Evolutionary conservation across 2,113 vertebrate species (phyloP).

Genomic region (Bos taurus): DNA sequence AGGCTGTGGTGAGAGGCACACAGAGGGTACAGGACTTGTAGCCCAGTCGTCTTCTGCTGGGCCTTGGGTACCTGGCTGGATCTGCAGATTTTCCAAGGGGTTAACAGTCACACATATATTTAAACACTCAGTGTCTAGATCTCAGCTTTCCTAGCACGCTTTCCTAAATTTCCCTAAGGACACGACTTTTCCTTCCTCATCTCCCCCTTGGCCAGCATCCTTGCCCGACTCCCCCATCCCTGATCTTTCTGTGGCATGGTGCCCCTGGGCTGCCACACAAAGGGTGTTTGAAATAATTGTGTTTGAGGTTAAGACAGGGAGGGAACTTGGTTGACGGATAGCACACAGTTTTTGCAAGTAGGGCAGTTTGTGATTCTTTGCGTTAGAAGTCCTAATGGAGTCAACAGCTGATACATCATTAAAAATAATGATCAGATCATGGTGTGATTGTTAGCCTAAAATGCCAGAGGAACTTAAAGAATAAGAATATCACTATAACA

Average conservation of each 20-base stretch:
- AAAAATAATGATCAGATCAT: constrained; percentile 1
- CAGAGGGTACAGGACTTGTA: not conserved
- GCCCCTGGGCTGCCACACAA: not conserved
- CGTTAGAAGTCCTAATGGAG: not conserved
- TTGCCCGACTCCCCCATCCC: not conserved
- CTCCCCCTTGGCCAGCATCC: not conserved
- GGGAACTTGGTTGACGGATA: not conserved
- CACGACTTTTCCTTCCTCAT: not conserved
- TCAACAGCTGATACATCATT: not conserved
- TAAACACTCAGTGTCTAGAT: not conserved
- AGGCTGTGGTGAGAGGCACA: too few relatives aligned
- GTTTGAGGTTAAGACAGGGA: not conserved
- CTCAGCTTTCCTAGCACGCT: not conserved
- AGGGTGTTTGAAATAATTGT: not conserved
- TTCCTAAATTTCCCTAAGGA: not conserved
- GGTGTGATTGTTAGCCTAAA: not conserved
- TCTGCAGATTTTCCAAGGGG: not conserved
- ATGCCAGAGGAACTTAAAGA: not conserved
- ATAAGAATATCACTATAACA: not conserved
- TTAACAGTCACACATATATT: not conserved
- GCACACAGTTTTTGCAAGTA: not conserved
- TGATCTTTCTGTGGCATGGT: not conserved
- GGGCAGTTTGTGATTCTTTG: not conserved
- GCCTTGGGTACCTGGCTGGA: not conserved
- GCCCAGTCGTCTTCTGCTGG: not conserved